Base-by-base conservation (phyloP, 2,797 vertebrate species). In the Spea hammondii region DNA sequence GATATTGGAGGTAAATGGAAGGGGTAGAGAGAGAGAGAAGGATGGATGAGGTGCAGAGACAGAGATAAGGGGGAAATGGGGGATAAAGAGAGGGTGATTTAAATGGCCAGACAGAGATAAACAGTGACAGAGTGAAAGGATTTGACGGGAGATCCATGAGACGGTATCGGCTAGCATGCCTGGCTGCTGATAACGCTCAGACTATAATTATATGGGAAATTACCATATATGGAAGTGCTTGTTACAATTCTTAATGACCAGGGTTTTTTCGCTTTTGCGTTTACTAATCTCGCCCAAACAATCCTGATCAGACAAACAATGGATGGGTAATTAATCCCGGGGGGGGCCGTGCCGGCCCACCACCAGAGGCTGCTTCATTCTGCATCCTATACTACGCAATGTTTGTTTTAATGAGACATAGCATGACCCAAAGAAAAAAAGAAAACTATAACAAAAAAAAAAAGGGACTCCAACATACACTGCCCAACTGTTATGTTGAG, bases 241-340 rank as follows among this genome's bases (percentile, higher is more conserved):
- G 46, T 65, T 65, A 67, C 65, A 48, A 46, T 8, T 51, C 67
- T 32, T 69, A 69, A 69, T 53, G 48, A 69, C 49, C 67, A 49
- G 65, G 49, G 46, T n/a, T 67, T n/a, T 49, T 49, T 8, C 45
- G 11, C 45, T 12, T n/a, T 49, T 49, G 65, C 65, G 53, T 51
- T 69, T 51, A 32, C 5, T 51, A 69, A 32, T 13, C 12, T 48
- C 11, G 50, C 65, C 65, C 65, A 67, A 67, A 67, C 65, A 67
- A 51, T 32, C 46, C 46, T 47, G 6, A 13, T 4, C n/a, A 53
- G 48, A 11, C 49, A 51, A 53, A 51, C 48, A 69, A 17, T 48
- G 46, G 10, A 11, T 5, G 0, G 6, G n/a, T 50, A 46, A 53
- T 69, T 53, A 69, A 4, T 32, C 32, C 46, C 5, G 5, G 48